These are phyloP conservation scores for Rhinella marina DNA, from an alignment of 2,797 vertebrate species.

Conservation along the genomic window DNA sequence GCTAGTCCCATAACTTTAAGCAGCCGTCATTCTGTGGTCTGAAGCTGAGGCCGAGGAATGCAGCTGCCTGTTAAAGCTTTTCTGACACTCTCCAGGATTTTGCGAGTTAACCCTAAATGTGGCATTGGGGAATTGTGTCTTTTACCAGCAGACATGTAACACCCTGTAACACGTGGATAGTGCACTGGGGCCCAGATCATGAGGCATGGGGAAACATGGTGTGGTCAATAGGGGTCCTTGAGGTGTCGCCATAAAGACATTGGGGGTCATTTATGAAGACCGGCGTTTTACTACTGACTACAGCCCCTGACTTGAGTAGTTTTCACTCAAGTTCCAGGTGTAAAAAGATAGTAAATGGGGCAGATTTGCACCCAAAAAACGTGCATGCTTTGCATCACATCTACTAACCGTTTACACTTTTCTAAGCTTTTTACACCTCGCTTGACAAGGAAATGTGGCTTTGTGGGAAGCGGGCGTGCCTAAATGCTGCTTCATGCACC, in stretches of 20 bases:
- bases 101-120: slow-evolving; percentile 19
- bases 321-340: too few species aligned
- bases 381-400: too few species aligned
- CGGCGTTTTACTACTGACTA: too few species aligned
- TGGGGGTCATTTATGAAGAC: too few species aligned
- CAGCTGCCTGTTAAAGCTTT: slow-evolving; percentile 28
- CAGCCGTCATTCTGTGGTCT: slow-evolving; percentile 27
- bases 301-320: too few species aligned
- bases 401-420: too few species aligned
- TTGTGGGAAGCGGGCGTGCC: too few species aligned
- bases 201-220: not conserved
- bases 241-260: not conserved
- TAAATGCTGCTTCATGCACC: too few species aligned
- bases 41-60: slow-evolving; percentile 14
- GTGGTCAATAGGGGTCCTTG: not conserved
- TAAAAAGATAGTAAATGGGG: too few species aligned
- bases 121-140: not conserved
- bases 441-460: too few species aligned
- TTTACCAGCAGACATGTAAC: slow-evolving; percentile 5
- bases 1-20: slow-evolving; percentile 26
- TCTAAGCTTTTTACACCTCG: too few species aligned
- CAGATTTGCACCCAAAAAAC: too few species aligned
- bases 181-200: not conserved
- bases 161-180: not conserved
- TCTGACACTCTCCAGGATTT: slow-evolving; percentile 16